Percentiles rank a stretch among this genome's conserved stretches.
Evolutionary conservation across 2,888 invertebrate genomes (phyloP).

Genomic region (Agrilus cyanescens): DNA sequence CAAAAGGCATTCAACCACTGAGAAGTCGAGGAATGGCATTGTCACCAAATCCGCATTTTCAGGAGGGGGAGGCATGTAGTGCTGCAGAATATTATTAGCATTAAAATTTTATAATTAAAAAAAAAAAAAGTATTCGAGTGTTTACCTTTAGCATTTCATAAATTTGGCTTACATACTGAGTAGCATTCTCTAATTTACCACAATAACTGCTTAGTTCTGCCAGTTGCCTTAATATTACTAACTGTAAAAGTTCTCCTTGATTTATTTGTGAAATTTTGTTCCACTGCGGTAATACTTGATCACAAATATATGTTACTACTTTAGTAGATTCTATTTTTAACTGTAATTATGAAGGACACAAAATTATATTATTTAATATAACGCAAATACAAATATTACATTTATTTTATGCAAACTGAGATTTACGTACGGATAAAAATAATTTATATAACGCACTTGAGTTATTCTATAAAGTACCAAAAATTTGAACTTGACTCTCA

Average conservation of each 20-base stretch:
- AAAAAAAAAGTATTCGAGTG: constrained; percentile 9
- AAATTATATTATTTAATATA: neutral
- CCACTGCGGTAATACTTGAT: constrained; percentile 68
- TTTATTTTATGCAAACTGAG: too few relatives aligned
- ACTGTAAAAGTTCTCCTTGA: constrained; percentile 51
- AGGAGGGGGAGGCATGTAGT: constrained; percentile 82
- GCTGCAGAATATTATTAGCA: constrained; percentile 39
- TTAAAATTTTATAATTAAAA: neutral
- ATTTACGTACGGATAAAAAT: too few relatives aligned
- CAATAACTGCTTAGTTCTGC: constrained; percentile 74
- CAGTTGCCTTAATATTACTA: constrained; percentile 74
- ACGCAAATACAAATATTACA: neutral
- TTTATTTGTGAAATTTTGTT: constrained; percentile 50
- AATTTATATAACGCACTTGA: too few relatives aligned
- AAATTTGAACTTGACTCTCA: too few relatives aligned
- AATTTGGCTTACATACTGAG: constrained; percentile 61
- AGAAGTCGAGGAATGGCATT: constrained; percentile 81
- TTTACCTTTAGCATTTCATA: constrained; percentile 69
- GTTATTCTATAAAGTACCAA: too few relatives aligned
- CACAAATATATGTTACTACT: constrained; percentile 75
- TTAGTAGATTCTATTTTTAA: constrained; percentile 73
- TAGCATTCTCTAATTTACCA: constrained; percentile 63
- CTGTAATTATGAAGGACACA: constrained; percentile 39
- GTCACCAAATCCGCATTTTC: constrained; percentile 48
- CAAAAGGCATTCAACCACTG: constrained; percentile 85